Conservation (phyloP, 2,888 invertebrate species). For the Drosophila helvetica region DNA sequence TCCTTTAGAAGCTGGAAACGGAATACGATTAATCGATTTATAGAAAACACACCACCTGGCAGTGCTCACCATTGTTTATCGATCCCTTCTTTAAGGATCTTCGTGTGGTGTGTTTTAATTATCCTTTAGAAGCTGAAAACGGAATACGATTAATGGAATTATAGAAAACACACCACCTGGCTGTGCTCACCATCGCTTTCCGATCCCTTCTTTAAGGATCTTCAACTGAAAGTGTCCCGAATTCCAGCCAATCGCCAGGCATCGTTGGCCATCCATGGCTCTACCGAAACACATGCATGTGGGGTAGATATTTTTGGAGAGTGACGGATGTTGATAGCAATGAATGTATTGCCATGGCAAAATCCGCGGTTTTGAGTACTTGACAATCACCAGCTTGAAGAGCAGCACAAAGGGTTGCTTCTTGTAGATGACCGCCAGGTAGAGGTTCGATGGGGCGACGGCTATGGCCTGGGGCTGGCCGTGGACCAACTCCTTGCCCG, state of each 20-base stretch:
- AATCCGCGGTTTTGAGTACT: not conserved
- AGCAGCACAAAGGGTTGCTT: constrained; percentile 35
- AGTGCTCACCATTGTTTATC: no score
- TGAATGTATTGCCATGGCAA: constrained; percentile 10
- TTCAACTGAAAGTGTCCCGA: not conserved
- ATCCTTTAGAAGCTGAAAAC: not conserved
- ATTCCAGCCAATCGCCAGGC: not conserved
- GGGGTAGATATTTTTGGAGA: constrained; percentile 6
- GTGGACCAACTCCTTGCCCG: not conserved
- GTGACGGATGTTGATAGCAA: not conserved
- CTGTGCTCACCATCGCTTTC: not conserved
- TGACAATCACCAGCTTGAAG: not conserved
- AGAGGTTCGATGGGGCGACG: constrained; percentile 33
- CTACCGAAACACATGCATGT: constrained; percentile 32
- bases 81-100: no score
- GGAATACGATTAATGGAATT: not conserved
- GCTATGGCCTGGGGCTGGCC: constrained; percentile 18
- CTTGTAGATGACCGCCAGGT: constrained; percentile 46
- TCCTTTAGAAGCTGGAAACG: no score
- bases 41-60: no score
- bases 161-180: not conserved
- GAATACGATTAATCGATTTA: no score
- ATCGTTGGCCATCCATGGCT: not conserved
- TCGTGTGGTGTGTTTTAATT: no score
- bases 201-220: accelerated